Conservation (phyloP, 2,888 invertebrate genomes). For the Trisateles emortualis region DNA sequence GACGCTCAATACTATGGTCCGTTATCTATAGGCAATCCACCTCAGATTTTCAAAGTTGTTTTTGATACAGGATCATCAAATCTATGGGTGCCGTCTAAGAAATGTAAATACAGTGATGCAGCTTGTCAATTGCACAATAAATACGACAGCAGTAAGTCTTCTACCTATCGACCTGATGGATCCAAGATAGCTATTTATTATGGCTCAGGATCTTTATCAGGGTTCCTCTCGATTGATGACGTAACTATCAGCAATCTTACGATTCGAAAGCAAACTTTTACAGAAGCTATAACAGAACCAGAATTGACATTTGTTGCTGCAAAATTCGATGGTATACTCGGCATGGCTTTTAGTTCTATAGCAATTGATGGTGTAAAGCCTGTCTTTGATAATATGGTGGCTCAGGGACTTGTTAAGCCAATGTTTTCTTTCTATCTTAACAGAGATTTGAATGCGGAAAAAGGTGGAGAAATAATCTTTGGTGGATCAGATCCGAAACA, state of each 20-base stretch:
- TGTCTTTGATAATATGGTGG: constrained; percentile 94
- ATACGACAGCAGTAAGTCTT: constrained; percentile 71
- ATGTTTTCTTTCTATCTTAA: constrained; percentile 96
- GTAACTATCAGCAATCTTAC: background rate
- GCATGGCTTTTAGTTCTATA: constrained; percentile 86
- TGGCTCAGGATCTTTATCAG: background rate
- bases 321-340: constrained; percentile 98
- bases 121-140: constrained; percentile 91
- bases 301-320: constrained; percentile 96
- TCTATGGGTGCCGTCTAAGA: constrained; percentile 93
- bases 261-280: background rate
- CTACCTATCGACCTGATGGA: background rate
- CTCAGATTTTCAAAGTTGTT: constrained; percentile 94
- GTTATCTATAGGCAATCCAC: constrained; percentile 93
- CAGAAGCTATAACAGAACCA: background rate
- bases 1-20: constrained; percentile 94
- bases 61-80: constrained; percentile 98
- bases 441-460: constrained; percentile 11
- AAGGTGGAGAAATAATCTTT: background rate
- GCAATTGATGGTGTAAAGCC: background rate
- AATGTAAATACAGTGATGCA: background rate
- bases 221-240: background rate
- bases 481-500: background rate
- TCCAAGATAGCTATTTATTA: background rate
- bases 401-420: constrained; percentile 89